Evolutionary conservation across 2,797 vertebrate species (phyloP), one percentile per base, ranked within the genome.

Genomic region (Eremophila alpestris): DNA sequence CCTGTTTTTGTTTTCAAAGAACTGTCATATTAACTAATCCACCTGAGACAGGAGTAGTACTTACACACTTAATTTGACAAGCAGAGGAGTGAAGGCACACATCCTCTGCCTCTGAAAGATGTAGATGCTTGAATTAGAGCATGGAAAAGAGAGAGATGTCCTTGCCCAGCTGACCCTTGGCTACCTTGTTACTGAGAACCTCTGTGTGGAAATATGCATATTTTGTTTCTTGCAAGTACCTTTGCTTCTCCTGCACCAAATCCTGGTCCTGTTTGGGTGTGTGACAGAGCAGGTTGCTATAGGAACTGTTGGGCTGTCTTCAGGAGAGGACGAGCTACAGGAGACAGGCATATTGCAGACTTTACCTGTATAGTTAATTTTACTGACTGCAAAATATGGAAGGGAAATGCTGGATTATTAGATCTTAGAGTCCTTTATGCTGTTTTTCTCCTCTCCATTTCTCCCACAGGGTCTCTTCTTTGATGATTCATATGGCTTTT

Each of bases 401-500:
- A 74, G 14, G 32, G 23, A 68, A 84, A 76, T 34, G 15, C 65
- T 62, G 34, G 18, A 83, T 59, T 87, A 55, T 27, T 51, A n/a
- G 75, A 43, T 52, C 46, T 41, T 55, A 9, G 24, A 65, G 51
- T 81, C 63, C 34, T 88, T 93, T 52, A 70, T 89, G 49, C 71
- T 92, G 36, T 4, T 60, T 67, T 68, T 69, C 29, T 69, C 7
- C 32, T 55, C n/a, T 30, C 62, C 27, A 34, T 81, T 83, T 87
- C n/a, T 5, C 73, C 64, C 58, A 14, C 95, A 99, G 99, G 99
- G 99, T 80, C 98, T 99, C 87, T 99, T 99, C 98, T 99, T 99
- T 38, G 99, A 99, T 21, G 99, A 99, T 94, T 99, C 99, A 1
- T 99, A 99, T 0, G 99, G 99, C 62, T 99, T 99, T 98, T 99